Evolutionary conservation across 1,140 invertebrate genomes (phyloP), one percentile per base, ranked within the genome.

Genomic region (Phymastichus coffea): DNA sequence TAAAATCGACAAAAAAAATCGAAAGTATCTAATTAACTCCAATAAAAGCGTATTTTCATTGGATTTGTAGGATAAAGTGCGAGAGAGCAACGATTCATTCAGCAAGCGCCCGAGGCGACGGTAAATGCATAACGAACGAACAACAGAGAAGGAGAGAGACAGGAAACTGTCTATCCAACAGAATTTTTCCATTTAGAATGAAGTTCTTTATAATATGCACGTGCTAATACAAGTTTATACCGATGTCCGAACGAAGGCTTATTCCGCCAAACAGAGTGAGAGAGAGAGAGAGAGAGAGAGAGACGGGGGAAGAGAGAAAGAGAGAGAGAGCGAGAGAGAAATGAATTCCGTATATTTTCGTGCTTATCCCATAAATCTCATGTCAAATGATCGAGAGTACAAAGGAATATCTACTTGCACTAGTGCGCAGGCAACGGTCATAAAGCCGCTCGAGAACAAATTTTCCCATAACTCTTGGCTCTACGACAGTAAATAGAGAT

Each of bases 391-490:
- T 51, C 46, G n/a, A 14, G 47, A 54, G 48, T 47, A 51, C 41
- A 53, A 56, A 59, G 30, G 54, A 51, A 61, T n/a, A n/a, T 49
- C 35, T 38, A 56, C 25, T 26, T 23, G 46, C 28, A 44, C 46
- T 9, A 38, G 37, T 19, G 23, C 35, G 41, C 9, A 19, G 3
- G 38, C n/a, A n/a, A n/a, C 15, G 23, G 33, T 22, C 56, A 19
- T 58, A 53, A 63, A 59, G 19, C 23, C 15, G 20, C 38, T 38
- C 22, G 37, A 25, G 41, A 53, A 63, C 57, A 58, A 65, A 65
- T 61, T 57, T 66, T 67, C 64, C 46, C 52, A 57, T 44, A 63
- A 35, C 44, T 56, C 41, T 22, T 25, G 20, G 23, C n/a, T n/a
- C n/a, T 25, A 25, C 47, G n/a, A 58, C 56, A 25, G 46, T 58